Conservation (phyloP, 2,113 vertebrate genomes). For the Sterrhoptilus dennistouni region DNA sequence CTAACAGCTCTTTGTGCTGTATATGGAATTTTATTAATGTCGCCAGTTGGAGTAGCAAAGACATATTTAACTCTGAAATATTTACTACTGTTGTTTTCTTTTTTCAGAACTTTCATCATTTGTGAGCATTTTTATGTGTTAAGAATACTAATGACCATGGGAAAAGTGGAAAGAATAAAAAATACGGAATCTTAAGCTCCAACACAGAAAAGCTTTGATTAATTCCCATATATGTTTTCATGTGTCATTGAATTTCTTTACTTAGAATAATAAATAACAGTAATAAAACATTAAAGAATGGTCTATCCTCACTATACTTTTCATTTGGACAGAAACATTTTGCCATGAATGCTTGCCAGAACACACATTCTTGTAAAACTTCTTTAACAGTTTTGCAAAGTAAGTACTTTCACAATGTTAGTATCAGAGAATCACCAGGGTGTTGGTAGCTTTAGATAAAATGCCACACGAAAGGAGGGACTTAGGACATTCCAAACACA, state of each 20-base stretch:
- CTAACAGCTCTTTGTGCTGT: background rate
- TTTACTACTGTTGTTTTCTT: background rate
- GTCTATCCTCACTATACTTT: background rate
- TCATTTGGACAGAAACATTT: background rate
- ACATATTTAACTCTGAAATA: background rate
- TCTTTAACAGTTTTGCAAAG: background rate
- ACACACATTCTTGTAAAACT: background rate
- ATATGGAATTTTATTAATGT: background rate
- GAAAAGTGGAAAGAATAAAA: background rate
- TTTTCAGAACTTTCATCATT: background rate
- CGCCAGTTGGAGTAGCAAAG: rapidly evolving
- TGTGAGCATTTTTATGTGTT: background rate
- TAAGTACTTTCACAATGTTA: background rate
- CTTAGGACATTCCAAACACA: background rate
- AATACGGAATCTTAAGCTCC: background rate
- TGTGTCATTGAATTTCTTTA: background rate
- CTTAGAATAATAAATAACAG: background rate
- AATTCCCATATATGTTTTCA: background rate
- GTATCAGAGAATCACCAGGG: background rate
- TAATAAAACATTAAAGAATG: background rate
- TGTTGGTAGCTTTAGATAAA: background rate
- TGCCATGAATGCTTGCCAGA: background rate
- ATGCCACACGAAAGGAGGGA: background rate
- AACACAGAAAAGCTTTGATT: background rate
- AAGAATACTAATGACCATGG: background rate